phyloP scores from a whole-genome alignment of 2,888 invertebrate genomes.

The Tanypteryx hageni region DNA sequence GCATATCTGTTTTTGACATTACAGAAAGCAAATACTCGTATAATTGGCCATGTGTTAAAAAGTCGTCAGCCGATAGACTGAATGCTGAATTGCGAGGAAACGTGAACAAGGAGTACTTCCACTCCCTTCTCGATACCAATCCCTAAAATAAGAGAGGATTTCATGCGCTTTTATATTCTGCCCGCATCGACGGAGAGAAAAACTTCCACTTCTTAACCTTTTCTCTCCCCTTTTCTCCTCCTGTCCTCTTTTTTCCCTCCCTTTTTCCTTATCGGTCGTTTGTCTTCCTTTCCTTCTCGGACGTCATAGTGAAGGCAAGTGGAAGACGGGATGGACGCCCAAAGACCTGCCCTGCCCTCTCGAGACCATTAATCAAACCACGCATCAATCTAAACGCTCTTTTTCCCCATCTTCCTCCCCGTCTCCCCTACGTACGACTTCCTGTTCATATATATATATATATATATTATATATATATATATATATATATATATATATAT shows the following conservation, averaged over 20 bases:
- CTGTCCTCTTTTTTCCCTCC: not conserved
- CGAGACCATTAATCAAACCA: slow-evolving; percentile 58
- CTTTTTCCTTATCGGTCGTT: slow-evolving; percentile 51
- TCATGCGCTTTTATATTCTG: slow-evolving; percentile 37
- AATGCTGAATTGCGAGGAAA: no score
- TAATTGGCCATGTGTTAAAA: no score
- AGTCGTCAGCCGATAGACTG: no score
- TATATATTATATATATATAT: no score
- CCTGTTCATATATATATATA: slow-evolving; percentile 8
- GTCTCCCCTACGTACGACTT: not conserved
- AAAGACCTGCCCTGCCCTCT: slow-evolving; percentile 46
- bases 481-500: no score
- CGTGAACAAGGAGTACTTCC: not conserved
- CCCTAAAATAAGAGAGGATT: not conserved
- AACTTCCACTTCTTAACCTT: slow-evolving; percentile 28
- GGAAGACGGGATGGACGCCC: slow-evolving; percentile 60
- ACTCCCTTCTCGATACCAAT: not conserved
- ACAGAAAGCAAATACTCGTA: no score
- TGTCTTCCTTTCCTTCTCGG: slow-evolving; percentile 62
- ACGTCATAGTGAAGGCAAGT: slow-evolving; percentile 61
- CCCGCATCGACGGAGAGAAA: slow-evolving; percentile 38
- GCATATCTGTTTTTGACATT: no score
- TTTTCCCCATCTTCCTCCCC: slow-evolving; percentile 27
- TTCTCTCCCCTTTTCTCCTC: not conserved
- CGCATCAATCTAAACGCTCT: slow-evolving; percentile 58